Percentiles rank a stretch among this genome's conserved stretches.
Evolutionary conservation across 2,888 invertebrate genomes (phyloP).

Genomic region (Rhamnusium bicolor): DNA sequence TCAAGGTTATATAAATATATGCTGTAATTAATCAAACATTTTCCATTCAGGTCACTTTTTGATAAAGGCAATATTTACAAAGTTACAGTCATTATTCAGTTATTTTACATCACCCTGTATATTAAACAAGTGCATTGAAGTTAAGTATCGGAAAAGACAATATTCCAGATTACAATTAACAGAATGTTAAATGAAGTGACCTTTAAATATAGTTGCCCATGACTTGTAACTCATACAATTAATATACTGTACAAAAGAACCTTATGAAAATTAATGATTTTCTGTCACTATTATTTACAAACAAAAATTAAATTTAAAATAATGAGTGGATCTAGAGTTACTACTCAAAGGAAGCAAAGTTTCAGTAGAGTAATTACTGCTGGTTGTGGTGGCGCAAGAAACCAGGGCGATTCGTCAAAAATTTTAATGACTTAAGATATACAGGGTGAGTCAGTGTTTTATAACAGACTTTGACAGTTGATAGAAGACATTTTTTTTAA

Average conservation of each 20-base stretch:
- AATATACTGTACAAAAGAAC: not conserved
- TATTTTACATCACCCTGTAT: too few relatives aligned
- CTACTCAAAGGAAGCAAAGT: not conserved
- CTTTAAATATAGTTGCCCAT: slow-evolving; percentile 16
- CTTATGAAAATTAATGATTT: not conserved
- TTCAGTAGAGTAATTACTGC: not conserved
- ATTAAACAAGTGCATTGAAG: not conserved
- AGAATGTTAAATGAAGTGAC: slow-evolving; percentile 23
- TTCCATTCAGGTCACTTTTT: too few relatives aligned
- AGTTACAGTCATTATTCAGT: too few relatives aligned
- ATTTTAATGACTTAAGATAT: too few relatives aligned
- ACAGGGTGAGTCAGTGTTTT: too few relatives aligned
- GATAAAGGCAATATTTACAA: too few relatives aligned
- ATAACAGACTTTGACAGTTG: too few relatives aligned
- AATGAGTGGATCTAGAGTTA: not conserved
- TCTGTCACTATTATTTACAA: not conserved
- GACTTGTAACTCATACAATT: not conserved
- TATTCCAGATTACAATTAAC: slow-evolving; percentile 2
- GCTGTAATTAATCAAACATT: too few relatives aligned
- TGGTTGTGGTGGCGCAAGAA: not conserved
- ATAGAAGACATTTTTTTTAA: too few relatives aligned
- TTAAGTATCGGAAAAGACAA: not conserved
- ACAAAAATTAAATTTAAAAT: not conserved
- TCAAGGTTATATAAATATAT: too few relatives aligned
- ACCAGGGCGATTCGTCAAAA: too few relatives aligned